phyloP scores from a whole-genome alignment of 2,888 invertebrate species.

The Heliconius sara region DNA sequence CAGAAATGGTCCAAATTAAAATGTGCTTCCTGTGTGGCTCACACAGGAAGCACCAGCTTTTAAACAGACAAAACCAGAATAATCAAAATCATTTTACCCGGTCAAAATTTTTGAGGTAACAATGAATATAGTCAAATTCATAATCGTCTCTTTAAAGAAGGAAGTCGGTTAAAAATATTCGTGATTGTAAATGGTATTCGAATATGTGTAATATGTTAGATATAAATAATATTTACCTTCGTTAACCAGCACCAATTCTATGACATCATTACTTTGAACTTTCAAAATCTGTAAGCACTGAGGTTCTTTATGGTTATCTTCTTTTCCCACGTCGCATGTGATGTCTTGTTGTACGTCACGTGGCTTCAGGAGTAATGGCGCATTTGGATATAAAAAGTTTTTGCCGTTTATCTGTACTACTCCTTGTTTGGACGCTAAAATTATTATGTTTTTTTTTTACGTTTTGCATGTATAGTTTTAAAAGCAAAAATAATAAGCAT shows the following conservation, averaged over 20 bases:
- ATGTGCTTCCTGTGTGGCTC: too few species aligned
- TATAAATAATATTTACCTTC: conserved; percentile 74
- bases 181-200: too few species aligned
- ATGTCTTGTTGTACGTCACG: conserved; percentile 66
- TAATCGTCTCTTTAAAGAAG: too few species aligned
- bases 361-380: conserved; percentile 83
- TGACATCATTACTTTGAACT: conserved; percentile 72
- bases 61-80: too few species aligned
- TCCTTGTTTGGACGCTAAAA: conserved; percentile 65
- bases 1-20: too few species aligned
- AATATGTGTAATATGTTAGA: not conserved
- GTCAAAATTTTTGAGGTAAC: too few species aligned
- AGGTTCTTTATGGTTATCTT: conserved; percentile 61
- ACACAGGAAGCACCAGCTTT: too few species aligned
- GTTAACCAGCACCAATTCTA: conserved; percentile 86
- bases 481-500: too few species aligned
- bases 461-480: too few species aligned
- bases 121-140: too few species aligned
- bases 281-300: conserved; percentile 84
- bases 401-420: conserved; percentile 85
- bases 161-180: too few species aligned
- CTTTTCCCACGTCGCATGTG: conserved; percentile 70
- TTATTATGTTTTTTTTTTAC: not conserved
- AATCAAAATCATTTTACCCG: too few species aligned
- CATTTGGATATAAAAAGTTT: conserved; percentile 83